Conservation (phyloP, 2,113 vertebrate genomes). For the Amazona guildingii region DNA sequence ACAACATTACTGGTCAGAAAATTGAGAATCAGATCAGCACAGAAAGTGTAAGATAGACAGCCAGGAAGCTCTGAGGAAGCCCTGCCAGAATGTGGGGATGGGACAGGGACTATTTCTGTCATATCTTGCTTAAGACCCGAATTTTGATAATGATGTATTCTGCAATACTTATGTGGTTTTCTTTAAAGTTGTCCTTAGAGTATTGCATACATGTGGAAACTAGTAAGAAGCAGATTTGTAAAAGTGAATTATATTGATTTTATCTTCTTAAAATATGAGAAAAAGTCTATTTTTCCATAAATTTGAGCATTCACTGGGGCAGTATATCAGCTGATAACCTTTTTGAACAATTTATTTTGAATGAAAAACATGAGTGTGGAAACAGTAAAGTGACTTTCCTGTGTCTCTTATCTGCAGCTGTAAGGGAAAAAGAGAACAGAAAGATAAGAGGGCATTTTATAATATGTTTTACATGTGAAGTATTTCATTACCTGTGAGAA, state of each 20-base stretch:
- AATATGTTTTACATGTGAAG: not conserved
- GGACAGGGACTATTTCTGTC: not conserved
- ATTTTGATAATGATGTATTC: not conserved
- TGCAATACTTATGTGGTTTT: not conserved
- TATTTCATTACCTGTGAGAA: not conserved
- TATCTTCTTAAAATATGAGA: not conserved
- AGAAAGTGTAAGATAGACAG: not conserved
- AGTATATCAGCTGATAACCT: not conserved
- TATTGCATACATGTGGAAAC: not conserved
- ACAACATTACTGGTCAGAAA: not conserved
- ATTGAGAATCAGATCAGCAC: not conserved
- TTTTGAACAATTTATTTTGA: not conserved
- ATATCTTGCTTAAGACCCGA: not conserved
- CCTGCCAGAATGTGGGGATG: not conserved
- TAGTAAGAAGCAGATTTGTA: not conserved
- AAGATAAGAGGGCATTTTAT: not conserved
- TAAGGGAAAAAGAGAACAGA: not conserved
- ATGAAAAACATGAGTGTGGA: not conserved
- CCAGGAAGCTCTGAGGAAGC: not conserved
- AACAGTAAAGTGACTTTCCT: not conserved
- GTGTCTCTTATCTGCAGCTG: not conserved
- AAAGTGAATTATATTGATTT: not conserved
- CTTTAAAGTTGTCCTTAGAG: not conserved
- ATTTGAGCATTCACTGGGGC: not conserved
- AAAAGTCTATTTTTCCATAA: not conserved